phyloP scores from a whole-genome alignment of 2,797 vertebrate genomes.

The Poecilia gillii region DNA sequence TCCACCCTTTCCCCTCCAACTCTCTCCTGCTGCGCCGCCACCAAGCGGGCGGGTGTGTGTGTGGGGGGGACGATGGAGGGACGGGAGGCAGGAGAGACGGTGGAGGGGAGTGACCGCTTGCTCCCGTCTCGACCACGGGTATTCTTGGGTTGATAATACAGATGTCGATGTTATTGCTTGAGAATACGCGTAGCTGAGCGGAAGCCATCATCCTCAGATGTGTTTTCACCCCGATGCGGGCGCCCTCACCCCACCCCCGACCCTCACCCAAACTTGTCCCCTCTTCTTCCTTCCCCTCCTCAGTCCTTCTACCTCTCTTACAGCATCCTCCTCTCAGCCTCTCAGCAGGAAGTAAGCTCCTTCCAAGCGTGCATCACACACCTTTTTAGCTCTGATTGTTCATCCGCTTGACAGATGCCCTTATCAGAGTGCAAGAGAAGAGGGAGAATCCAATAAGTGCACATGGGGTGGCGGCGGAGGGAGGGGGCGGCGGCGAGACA shows the following conservation, averaged over 20 bases:
- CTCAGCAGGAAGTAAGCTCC: conserved; percentile 71
- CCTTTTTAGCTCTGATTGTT: conserved; percentile 78
- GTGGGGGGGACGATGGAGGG: conserved; percentile 28
- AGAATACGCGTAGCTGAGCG: conserved; percentile 83
- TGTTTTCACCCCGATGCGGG: background rate
- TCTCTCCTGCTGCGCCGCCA: conserved; percentile 53
- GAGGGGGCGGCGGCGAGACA: conserved; percentile 50
- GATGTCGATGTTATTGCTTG: conserved; percentile 83
- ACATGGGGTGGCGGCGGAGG: conserved; percentile 44
- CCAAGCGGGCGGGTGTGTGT: conserved; percentile 26
- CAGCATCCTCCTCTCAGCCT: conserved; percentile 57
- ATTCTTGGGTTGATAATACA: conserved; percentile 85
- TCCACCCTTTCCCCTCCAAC: conserved; percentile 73
- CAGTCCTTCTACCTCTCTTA: conserved; percentile 12
- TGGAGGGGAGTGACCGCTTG: conserved; percentile 68
- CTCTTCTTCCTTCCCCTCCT: background rate
- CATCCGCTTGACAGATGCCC: conserved; percentile 80
- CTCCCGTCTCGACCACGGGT: conserved; percentile 80
- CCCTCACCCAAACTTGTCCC: conserved; percentile 38
- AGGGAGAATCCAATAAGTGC: conserved; percentile 75
- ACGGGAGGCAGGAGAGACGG: conserved; percentile 48
- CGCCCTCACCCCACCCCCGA: conserved; percentile 7
- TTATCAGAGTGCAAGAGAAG: conserved; percentile 72
- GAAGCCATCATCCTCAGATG: conserved; percentile 58
- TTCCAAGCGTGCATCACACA: conserved; percentile 73